A percentile compares a stretch with the other conserved stretches of the same genome.
Conservation (phyloP, 2,113 vertebrate species). For the Oncorhynchus clarkii region DNA sequence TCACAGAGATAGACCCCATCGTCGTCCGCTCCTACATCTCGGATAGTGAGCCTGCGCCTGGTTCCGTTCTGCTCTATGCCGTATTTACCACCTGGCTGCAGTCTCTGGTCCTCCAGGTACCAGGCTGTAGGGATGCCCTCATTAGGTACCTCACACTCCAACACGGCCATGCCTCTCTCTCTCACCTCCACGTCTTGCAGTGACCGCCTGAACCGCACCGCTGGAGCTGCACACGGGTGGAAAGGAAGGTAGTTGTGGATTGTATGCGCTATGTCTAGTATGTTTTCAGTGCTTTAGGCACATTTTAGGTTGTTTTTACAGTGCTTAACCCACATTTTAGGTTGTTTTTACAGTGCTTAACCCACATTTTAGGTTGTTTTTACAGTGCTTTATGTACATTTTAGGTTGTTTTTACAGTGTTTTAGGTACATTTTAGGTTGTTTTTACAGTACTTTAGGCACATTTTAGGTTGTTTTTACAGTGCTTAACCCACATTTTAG, state of each 20-base stretch:
- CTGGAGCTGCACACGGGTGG: slow-evolving; percentile 71
- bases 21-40: slow-evolving; percentile 80
- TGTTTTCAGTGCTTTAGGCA: too few species aligned
- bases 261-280: not conserved
- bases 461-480: too few species aligned
- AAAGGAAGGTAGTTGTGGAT: not conserved
- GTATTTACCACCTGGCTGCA: slow-evolving; percentile 86
- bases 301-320: too few species aligned
- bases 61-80: slow-evolving; percentile 86
- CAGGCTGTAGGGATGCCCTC: slow-evolving; percentile 81
- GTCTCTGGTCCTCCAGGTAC: slow-evolving; percentile 90
- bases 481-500: too few species aligned
- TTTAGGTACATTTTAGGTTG: too few species aligned
- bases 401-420: too few species aligned
- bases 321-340: too few species aligned
- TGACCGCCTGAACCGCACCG: slow-evolving; percentile 79
- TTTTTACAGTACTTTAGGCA: too few species aligned
- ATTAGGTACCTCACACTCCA: slow-evolving; percentile 90
- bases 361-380: too few species aligned
- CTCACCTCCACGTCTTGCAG: slow-evolving; percentile 82
- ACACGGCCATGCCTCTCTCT: slow-evolving; percentile 80
- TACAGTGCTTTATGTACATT: too few species aligned
- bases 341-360: too few species aligned
- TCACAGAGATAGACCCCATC: slow-evolving; percentile 94
- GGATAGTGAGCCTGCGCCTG: slow-evolving; percentile 82